A percentile compares a stretch with the other conserved stretches of the same genome.
Conservation (phyloP, 92 coral and sea anemone species). For the Hydrozoanthus gracilis region DNA sequence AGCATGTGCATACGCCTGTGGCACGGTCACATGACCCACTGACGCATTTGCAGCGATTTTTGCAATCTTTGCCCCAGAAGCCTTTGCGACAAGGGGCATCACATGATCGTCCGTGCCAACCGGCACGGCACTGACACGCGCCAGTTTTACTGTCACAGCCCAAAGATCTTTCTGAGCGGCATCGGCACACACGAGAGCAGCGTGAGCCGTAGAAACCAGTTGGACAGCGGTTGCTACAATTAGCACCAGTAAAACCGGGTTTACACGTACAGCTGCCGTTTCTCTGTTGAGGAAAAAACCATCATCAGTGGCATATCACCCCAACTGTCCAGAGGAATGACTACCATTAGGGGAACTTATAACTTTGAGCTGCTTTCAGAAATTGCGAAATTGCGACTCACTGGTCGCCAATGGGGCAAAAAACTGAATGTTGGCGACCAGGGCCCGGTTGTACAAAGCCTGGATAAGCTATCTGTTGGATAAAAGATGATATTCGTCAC, state of each 20-base stretch:
- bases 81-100: slow-evolving; percentile 76
- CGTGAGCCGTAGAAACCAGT: slow-evolving; percentile 65
- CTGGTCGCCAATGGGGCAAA: too few species aligned
- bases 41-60: slow-evolving; percentile 67
- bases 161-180: slow-evolving; percentile 53
- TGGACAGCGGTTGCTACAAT: slow-evolving; percentile 57
- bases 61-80: slow-evolving; percentile 82
- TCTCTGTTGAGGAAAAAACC: slow-evolving; percentile 53
- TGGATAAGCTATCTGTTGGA: too few species aligned
- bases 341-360: background rate
- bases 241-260: slow-evolving; percentile 74
- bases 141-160: slow-evolving; percentile 70
- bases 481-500: too few species aligned
- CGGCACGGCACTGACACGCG: slow-evolving; percentile 70
- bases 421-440: too few species aligned
- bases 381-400: too few species aligned
- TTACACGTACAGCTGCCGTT: slow-evolving; percentile 83
- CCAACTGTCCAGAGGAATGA: background rate
- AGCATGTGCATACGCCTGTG: slow-evolving; percentile 79
- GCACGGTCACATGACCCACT: slow-evolving; percentile 79
- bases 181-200: slow-evolving; percentile 63
- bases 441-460: too few species aligned
- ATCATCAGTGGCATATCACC: background rate
- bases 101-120: slow-evolving; percentile 80
- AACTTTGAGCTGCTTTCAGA: too few species aligned